Percentiles rank a stretch among this genome's conserved stretches.
phyloP scores from a whole-genome alignment of 2,113 vertebrate species.

The Sebastes schlegelii region DNA sequence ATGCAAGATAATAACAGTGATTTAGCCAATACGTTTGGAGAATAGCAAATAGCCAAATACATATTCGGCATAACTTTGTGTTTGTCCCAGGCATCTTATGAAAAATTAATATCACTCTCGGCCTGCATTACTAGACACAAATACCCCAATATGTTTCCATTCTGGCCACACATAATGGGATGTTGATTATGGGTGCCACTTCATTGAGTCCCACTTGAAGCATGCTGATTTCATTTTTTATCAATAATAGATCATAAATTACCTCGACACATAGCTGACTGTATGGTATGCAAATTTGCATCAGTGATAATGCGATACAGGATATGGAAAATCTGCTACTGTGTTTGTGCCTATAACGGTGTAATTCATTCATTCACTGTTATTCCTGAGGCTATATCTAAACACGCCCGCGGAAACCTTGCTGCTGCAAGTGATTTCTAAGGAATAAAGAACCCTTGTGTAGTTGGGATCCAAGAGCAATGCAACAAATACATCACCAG shows the following conservation, averaged over 20 bases:
- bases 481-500: background rate
- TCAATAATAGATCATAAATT: constrained; percentile 57
- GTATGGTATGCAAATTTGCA: constrained; percentile 36
- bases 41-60: constrained; percentile 38
- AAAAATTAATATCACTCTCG: constrained; percentile 56
- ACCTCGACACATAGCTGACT: constrained; percentile 27
- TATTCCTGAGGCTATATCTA: constrained; percentile 15
- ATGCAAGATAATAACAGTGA: constrained; percentile 24
- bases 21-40: constrained; percentile 14
- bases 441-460: constrained; percentile 6
- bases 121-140: constrained; percentile 49
- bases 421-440: constrained; percentile 12
- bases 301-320: constrained; percentile 41
- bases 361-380: constrained; percentile 31
- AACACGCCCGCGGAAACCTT: background rate
- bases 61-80: constrained; percentile 25
- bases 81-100: constrained; percentile 33
- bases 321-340: background rate
- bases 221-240: constrained; percentile 50
- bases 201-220: constrained; percentile 54
- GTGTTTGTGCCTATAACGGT: constrained; percentile 26
- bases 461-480: constrained; percentile 28
- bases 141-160: constrained; percentile 56
- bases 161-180: constrained; percentile 47
- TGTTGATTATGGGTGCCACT: constrained; percentile 29